These are phyloP conservation scores for Poecile atricapillus DNA, from an alignment of 2,113 vertebrate species.

Conservation along the genomic window DNA sequence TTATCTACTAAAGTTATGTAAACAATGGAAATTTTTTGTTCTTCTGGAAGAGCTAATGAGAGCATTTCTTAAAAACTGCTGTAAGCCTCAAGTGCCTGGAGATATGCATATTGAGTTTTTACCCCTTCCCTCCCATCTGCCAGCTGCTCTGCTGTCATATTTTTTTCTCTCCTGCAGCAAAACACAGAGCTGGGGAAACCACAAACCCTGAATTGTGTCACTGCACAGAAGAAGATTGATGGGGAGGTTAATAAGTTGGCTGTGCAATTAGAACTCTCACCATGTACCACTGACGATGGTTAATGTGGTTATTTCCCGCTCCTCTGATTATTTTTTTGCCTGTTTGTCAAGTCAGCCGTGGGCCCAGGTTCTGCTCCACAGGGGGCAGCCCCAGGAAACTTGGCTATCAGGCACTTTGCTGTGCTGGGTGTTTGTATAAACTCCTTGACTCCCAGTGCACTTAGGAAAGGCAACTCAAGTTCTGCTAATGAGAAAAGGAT, in stretches of 20 bases:
- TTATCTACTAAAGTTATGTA: neutral
- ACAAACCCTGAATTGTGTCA: neutral
- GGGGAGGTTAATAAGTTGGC: conserved; percentile 50
- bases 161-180: neutral
- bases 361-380: neutral
- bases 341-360: neutral
- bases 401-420: neutral
- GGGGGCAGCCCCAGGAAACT: neutral
- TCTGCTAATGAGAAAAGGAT: neutral
- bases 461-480: neutral
- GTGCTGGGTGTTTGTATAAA: neutral
- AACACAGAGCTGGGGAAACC: neutral
- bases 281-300: neutral
- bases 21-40: neutral
- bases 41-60: neutral
- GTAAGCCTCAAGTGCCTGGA: neutral
- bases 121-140: neutral
- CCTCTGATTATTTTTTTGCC: neutral
- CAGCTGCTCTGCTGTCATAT: neutral
- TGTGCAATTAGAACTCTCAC: neutral
- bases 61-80: neutral
- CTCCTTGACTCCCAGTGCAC: neutral
- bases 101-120: neutral
- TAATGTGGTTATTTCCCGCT: conserved; percentile 25
- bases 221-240: neutral